Percentiles rank a stretch among this genome's conserved stretches.
phyloP scores from a whole-genome alignment of 2,888 invertebrate species.

The Carcina quercana region DNA sequence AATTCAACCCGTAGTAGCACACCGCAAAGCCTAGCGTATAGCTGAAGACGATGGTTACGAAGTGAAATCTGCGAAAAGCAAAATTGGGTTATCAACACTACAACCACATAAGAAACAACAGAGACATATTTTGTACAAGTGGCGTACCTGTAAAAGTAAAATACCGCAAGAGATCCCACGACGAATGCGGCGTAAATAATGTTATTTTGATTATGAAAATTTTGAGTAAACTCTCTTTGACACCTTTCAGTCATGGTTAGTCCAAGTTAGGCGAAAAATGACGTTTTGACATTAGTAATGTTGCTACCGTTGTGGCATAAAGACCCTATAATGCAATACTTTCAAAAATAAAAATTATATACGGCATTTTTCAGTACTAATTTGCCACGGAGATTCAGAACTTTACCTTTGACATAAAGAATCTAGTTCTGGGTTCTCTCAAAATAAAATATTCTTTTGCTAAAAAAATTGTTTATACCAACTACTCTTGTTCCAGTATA shows the following conservation, averaged over 20 bases:
- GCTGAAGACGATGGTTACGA: conserved; percentile 52
- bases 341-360: no score
- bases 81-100: conserved; percentile 27
- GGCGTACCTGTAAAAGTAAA: conserved; percentile 59
- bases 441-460: no score
- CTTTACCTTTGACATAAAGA: no score
- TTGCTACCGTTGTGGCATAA: background rate
- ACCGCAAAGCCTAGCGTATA: conserved; percentile 69
- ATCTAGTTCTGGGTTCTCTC: no score
- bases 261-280: conserved; percentile 43
- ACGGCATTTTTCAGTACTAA: no score
- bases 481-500: no score
- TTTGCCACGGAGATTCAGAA: no score
- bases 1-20: conserved; percentile 61
- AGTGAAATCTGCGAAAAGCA: conserved; percentile 59
- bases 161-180: conserved; percentile 46
- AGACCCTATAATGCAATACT: conserved; percentile 2
- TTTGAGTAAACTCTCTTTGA: conserved; percentile 63
- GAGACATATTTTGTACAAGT: conserved; percentile 11
- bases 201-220: conserved; percentile 64
- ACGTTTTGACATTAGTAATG: conserved; percentile 23
- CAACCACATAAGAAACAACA: conserved; percentile 11
- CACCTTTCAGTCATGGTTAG: conserved; percentile 71
- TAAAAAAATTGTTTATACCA: no score
- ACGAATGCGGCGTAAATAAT: conserved; percentile 57